phyloP scores from a whole-genome alignment of 1,140 invertebrate species.

The Argopecten irradians region DNA sequence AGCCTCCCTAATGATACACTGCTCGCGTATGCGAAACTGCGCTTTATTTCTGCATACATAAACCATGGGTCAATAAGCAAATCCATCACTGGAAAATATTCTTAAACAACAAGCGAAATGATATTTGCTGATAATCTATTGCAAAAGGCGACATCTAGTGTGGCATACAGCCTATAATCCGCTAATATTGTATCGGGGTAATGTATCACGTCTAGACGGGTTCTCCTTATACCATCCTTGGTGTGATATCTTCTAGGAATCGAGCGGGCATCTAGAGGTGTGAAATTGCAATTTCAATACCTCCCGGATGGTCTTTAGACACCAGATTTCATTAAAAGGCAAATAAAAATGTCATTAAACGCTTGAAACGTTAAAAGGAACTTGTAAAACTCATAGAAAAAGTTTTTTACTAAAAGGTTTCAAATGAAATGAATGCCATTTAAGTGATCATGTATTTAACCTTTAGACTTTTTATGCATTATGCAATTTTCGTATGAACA shows the following conservation, averaged over 20 bases:
- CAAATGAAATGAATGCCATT: neutral
- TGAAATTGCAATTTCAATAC: neutral
- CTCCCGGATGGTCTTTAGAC: neutral
- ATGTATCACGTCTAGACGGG: neutral
- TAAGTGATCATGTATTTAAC: too few relatives aligned
- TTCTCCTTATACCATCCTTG: neutral
- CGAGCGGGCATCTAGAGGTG: neutral
- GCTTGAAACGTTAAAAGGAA: neutral
- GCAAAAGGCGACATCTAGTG: neutral
- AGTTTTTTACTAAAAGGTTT: neutral
- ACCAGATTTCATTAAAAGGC: neutral
- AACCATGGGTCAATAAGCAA: neutral
- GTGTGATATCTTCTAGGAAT: neutral
- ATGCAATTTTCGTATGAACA: too few relatives aligned
- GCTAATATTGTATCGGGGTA: neutral
- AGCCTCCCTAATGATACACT: neutral
- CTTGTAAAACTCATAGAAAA: neutral
- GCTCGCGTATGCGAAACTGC: neutral
- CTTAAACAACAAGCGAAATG: neutral
- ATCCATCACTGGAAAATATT: neutral
- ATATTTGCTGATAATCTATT: neutral
- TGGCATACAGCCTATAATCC: conserved; percentile 20
- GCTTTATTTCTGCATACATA: neutral
- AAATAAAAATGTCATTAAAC: neutral
- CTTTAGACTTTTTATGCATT: too few relatives aligned